These are phyloP conservation scores for Pantherophis alleghaniensis DNA, from an alignment of 2,797 vertebrate species.

Conservation along the genomic window DNA sequence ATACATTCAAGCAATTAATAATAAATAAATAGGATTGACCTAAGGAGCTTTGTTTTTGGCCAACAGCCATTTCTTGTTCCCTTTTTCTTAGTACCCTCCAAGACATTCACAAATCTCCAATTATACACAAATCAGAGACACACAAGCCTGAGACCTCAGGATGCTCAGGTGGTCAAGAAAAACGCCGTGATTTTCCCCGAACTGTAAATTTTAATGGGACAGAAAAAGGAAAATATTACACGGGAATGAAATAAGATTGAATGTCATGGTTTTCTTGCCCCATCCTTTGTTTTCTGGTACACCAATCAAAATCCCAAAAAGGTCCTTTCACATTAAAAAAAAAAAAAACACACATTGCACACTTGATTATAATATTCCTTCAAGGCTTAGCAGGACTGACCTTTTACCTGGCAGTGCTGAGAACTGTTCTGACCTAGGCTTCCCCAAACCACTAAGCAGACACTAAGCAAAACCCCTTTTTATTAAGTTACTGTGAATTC, in stretches of 20 bases:
- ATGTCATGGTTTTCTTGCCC: neutral
- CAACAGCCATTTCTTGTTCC: neutral
- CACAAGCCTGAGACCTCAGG: neutral
- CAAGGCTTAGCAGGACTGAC: neutral
- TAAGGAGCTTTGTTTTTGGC: neutral
- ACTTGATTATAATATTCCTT: neutral
- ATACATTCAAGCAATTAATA: neutral
- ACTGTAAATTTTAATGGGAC: neutral
- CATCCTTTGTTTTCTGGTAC: neutral
- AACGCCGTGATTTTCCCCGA: neutral
- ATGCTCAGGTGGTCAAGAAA: neutral
- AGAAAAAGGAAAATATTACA: neutral
- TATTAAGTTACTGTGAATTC: too few relatives aligned
- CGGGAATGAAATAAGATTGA: neutral
- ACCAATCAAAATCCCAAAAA: neutral
- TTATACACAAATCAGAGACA: neutral
- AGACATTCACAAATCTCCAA: neutral
- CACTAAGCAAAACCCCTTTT: too few relatives aligned
- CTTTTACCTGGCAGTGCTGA: neutral
- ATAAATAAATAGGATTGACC: neutral
- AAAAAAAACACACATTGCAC: neutral
- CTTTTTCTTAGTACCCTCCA: neutral
- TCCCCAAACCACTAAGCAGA: too few relatives aligned
- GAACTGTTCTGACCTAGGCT: neutral
- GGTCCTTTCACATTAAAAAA: neutral